Evolutionary conservation across 2,888 invertebrate genomes (phyloP), one percentile per base, ranked within the genome.

Genomic region (Acheta domesticus): DNA sequence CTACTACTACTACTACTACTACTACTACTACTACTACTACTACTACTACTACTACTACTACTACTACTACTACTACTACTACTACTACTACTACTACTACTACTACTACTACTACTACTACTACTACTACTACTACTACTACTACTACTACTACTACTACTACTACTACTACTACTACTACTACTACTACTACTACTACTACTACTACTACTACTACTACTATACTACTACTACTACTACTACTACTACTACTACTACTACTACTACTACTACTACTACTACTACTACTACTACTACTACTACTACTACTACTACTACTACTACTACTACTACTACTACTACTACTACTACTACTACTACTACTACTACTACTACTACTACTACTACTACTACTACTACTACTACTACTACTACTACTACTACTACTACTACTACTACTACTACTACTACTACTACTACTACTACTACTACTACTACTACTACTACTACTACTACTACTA

Each of bases 301-400:
- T 62, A 62, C 62, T 62, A 62, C 62, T 62, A 62, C 62, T 62
- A 62, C 62, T 62, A 62, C 62, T 62, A 62, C 62, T 62, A 62
- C 62, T 62, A 62, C 62, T 62, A 62, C 62, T 62, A 62, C 62
- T 62, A 62, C 62, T 62, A 62, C 62, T 14, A 62, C 62, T 62
- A 62, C 62, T 62, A 62, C 62, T 62, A 62, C 62, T 62, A 62
- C 62, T 62, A 62, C 62, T 62, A 62, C 62, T 62, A 62, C 62
- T 62, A 62, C 62, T 62, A 62, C 62, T 14, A 62, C 62, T 62
- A 62, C 62, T 62, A 62, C 62, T 62, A 62, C 62, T 62, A 62
- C 62, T 62, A 62, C 62, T 62, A 62, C 62, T 62, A 62, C 62
- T 62, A 62, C 62, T 62, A 62, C 62, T 62, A 62, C 62, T 62